Evolutionary conservation across 2,113 vertebrate genomes (phyloP).

Genomic region (Thalassarche chlororhynchos): DNA sequence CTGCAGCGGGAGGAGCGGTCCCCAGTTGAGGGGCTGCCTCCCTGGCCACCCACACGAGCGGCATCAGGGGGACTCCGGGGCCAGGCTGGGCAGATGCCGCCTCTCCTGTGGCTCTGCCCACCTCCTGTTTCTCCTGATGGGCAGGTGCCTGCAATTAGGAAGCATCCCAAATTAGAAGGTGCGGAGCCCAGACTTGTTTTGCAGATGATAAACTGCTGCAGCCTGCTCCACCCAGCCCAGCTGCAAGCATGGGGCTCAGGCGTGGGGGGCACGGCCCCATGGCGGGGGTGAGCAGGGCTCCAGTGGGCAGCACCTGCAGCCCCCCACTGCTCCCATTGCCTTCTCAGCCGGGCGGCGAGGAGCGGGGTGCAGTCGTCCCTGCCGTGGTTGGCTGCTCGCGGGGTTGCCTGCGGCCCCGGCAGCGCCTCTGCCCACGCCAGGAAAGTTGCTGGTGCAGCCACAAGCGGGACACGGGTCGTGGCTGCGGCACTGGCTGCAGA

Average conservation of each 20-base stretch:
- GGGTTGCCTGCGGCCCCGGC: background rate
- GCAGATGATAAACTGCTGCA: background rate
- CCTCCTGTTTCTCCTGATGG: background rate
- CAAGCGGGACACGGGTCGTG: rapidly evolving
- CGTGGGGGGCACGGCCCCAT: rapidly evolving
- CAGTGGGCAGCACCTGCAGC: rapidly evolving
- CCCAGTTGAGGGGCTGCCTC: background rate
- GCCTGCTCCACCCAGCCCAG: background rate
- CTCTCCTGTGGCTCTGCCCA: background rate
- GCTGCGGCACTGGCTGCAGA: background rate
- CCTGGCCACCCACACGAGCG: background rate
- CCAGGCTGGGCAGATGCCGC: background rate
- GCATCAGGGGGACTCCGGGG: background rate
- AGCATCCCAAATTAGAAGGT: constrained; percentile 28
- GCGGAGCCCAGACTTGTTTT: constrained; percentile 18
- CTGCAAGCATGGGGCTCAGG: background rate
- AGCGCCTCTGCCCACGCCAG: background rate
- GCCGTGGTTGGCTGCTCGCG: rapidly evolving
- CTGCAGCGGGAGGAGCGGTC: background rate
- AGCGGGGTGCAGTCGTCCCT: background rate
- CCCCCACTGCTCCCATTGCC: rapidly evolving
- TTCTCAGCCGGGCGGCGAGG: rapidly evolving
- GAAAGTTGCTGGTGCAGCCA: background rate
- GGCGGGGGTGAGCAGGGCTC: rapidly evolving
- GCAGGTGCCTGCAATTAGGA: background rate